Base-by-base conservation (phyloP, 2,797 vertebrate species). In the Corythornis leucogaster region DNA sequence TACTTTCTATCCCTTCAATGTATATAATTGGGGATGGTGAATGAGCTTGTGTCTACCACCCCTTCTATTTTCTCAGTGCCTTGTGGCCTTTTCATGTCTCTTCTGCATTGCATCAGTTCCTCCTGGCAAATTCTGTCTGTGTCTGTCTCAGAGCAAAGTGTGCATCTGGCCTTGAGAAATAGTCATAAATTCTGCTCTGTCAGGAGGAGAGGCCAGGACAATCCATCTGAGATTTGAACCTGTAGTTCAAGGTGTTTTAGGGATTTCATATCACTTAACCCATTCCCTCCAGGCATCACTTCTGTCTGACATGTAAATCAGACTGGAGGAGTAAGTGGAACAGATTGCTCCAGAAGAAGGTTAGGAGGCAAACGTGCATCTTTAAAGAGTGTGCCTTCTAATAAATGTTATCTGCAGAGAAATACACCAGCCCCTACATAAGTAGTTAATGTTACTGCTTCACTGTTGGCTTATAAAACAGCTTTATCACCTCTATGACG, bases 371-470 rank as follows among this genome's bases (percentile, higher is more conserved):
- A 43, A 59, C 64, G 82, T 92, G 21, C 74, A 75, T 95, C 95
- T 96, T 92, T 95, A 85, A 97, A 90, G 69, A 92, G 20, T 84
- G 51, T 80, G 8, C 28, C 93, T 90, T 95, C 94, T 92, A 70
- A 94, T 94, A 96, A 95, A 92, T 57, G 84, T 92, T 97, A 95
- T 96, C 93, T 96, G 94, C 80, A 84, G 92, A 85, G 87, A 96
- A 96, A 84, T 93, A 95, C 89, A 92, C 68, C 89, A 93, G 77
- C 62, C 91, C 59, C 78, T 96, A 58, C 75, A 91, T 74, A 59
- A 94, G 82, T 85, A 89, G 95, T 90, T 96, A 80, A 64, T 77
- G 66, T 96, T 96, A 42, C 94, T 94, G 70, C 91, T 87, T 96
- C 70, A 50, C 42, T 91, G 93, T 90, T 85, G 86, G 69, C 95